Evolutionary conservation across 2,888 invertebrate species (phyloP), one percentile per base, ranked within the genome.

Genomic region (Yponomeuta cagnagella): DNA sequence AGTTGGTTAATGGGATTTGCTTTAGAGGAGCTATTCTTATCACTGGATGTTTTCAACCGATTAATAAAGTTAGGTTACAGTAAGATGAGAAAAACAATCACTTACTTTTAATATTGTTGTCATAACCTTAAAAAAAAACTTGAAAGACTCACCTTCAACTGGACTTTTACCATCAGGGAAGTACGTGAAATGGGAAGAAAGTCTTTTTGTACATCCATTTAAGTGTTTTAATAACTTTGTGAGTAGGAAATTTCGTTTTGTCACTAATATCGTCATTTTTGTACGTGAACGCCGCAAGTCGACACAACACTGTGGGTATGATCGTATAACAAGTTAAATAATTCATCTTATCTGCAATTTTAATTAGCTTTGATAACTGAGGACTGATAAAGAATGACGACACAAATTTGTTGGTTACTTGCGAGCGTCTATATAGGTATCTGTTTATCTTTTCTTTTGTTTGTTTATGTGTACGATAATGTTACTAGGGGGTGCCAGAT

Each of bases 181-280:
- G 78, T 94, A 95, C 72, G 89, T 93, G 80, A 95, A 95, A 83
- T 95, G 94, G 12, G 94, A 93, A 52, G 89, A 86, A 58, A 88
- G 74, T 73, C 90, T 85, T 77, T 87, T 89, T 30, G 82, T 74
- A 73, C 73, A 77, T 73, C 82, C 82, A 75, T 80, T 83, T 33
- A 85, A 83, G 85, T 85, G 81, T 85, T 87, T 84, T 70, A 85
- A 63, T 69, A 90, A 73, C 76, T 81, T 85, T 72, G 77, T 73
- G 30, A 89, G 73, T 65, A 84, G 75, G 74, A 78, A 72, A 73
- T 78, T 72, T 37, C 82, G 86, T 79, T 84, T 85, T 48, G 78
- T 77, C 33, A 84, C 73, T 75, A 86, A 80, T 79, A 74, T 82
- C 72, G 87, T 76, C 89, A 90, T 90, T 76, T 80, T 84, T 74